phyloP scores from a whole-genome alignment of 1,140 invertebrate species.

The Drosophila erecta region DNA sequence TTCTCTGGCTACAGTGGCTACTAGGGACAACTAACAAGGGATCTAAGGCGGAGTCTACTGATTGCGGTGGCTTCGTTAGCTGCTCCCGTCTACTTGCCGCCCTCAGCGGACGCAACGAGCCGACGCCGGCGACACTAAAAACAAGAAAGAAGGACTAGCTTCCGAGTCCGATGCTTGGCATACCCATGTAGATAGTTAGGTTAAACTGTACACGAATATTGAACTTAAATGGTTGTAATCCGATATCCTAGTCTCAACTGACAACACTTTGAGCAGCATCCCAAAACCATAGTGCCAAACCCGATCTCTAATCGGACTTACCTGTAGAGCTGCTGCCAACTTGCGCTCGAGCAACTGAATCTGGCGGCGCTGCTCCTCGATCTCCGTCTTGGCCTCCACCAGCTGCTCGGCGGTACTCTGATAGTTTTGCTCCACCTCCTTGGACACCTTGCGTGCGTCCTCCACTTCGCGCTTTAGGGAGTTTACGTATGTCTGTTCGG shows the following conservation, averaged over 20 bases:
- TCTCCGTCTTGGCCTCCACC: conserved; percentile 90
- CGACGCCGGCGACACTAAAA: conserved; percentile 67
- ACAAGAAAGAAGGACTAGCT: conserved; percentile 43
- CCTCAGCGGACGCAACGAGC: conserved; percentile 43
- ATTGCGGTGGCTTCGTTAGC: conserved; percentile 59
- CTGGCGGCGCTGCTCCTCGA: conserved; percentile 91
- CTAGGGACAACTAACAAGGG: conserved; percentile 12
- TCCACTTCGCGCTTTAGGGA: conserved; percentile 91
- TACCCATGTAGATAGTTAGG: conserved; percentile 10
- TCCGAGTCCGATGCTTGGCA: conserved; percentile 16
- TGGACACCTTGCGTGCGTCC: conserved; percentile 90
- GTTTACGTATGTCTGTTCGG: conserved; percentile 87
- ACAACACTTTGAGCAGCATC: conserved; percentile 54
- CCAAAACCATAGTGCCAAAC: neutral
- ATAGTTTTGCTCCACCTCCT: conserved; percentile 92
- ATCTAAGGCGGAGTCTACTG: conserved; percentile 43
- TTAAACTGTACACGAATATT: neutral
- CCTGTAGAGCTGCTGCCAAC: conserved; percentile 87
- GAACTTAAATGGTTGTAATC: neutral
- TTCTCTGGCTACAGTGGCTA: conserved; percentile 28
- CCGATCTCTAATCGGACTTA: conserved; percentile 60
- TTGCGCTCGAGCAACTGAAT: conserved; percentile 91
- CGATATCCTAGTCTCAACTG: conserved; percentile 48
- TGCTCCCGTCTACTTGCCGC: conserved; percentile 51
- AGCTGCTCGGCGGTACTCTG: conserved; percentile 90